Base-by-base conservation (phyloP, 2,797 vertebrate species). In the Pseudomugil tenellus region DNA sequence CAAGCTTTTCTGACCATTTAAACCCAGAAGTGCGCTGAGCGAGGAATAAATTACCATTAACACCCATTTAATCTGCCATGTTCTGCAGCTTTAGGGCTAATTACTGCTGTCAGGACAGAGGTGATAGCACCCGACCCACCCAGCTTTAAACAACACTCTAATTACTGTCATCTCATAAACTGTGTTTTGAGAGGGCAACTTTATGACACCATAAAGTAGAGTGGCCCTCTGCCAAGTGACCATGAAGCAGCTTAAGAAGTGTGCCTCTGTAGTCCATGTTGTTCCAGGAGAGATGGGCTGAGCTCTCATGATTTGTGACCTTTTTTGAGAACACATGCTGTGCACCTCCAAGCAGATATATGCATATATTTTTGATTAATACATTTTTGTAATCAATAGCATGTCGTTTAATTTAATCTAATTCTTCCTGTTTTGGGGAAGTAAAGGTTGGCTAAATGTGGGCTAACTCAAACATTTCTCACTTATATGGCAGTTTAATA, bases 161-260 rank as follows among this genome's bases (percentile, higher is more conserved):
- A 90, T 78, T 91, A 92, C 92, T 79, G 87, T 91, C 92, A 87
- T 92, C 89, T 90, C 89, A 86, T 87, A 84, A 92, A 90, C 79
- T 66, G 52, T 93, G 91, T 92, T 94, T 93, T 88, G 85, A 92
- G 90, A 92, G 83, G 83, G 86, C 13, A 6, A 64, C 90, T 96
- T 96, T 96, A 96, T 94, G 94, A 89, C 46, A 79, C 94, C 90
- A 89, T 95, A 94, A 95, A 95, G 92, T 70, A 1, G 51, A 76
- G 70, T 21, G 48, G 86, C 85, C 73, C 74, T 77, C 67, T 62
- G 82, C 73, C 83, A 67, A 90, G 89, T 86, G 84, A 77, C 82
- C 51, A 69, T 13, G 85, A 72, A 74, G 63, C 58, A 58, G 72
- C 35, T 10, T 46, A 53, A 19, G 81, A 73, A 84, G 89, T 86